Evolutionary conservation across 2,797 vertebrate genomes (phyloP).

Genomic region (Sebastes jordani): DNA sequence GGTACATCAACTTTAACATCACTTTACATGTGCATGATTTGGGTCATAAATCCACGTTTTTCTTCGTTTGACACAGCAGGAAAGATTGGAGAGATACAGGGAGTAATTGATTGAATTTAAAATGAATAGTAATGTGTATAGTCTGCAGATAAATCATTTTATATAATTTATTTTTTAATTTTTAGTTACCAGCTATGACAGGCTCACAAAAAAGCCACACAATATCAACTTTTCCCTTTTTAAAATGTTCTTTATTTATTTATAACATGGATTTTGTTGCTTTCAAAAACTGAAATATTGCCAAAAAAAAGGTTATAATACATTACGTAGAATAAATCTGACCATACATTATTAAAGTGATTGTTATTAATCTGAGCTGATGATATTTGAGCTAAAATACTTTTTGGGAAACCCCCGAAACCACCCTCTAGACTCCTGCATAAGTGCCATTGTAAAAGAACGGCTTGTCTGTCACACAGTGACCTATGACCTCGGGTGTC

Average conservation of each 20-base stretch:
- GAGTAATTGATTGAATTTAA: background rate
- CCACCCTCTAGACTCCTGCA: slow-evolving; percentile 62
- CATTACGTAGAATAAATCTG: background rate
- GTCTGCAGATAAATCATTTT: background rate
- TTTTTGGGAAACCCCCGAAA: background rate
- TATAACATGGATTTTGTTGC: background rate
- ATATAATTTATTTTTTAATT: background rate
- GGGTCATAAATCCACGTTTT: background rate
- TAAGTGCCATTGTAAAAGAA: slow-evolving; percentile 91
- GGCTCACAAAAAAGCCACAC: background rate
- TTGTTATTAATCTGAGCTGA: background rate
- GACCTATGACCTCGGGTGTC: slow-evolving; percentile 79
- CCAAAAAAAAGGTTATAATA: background rate
- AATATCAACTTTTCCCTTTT: background rate
- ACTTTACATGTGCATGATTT: background rate
- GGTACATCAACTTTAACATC: background rate
- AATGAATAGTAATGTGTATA: too few species aligned
- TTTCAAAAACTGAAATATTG: background rate
- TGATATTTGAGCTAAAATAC: background rate
- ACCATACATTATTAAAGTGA: background rate
- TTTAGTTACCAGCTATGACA: background rate
- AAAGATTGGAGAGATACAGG: too few species aligned
- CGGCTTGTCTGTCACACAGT: slow-evolving; percentile 78
- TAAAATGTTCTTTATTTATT: background rate
- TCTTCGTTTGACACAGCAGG: background rate